Conservation (phyloP, 2,888 invertebrate species). For the Drosophila borborema region DNA sequence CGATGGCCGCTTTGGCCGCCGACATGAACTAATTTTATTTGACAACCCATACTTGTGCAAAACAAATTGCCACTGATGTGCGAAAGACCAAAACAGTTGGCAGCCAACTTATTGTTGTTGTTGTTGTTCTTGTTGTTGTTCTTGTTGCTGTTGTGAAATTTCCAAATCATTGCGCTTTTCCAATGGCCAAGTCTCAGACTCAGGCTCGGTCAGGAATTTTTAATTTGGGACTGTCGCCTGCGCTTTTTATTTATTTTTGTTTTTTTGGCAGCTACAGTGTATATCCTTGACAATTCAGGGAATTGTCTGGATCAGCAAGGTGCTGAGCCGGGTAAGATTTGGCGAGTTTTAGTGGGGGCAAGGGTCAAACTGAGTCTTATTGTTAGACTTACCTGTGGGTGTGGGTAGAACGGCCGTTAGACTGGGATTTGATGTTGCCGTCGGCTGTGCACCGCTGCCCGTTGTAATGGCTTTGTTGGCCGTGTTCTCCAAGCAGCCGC, state of each 20-base stretch:
- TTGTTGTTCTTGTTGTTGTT: constrained; percentile 38
- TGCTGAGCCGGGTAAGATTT: constrained; percentile 30
- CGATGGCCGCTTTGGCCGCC: constrained; percentile 57
- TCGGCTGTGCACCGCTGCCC: constrained; percentile 54
- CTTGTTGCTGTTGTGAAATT: constrained; percentile 74
- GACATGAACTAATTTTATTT: constrained; percentile 83
- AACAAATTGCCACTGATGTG: constrained; percentile 84
- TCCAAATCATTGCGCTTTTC: constrained; percentile 83
- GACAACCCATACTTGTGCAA: constrained; percentile 84
- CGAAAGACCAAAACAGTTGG: constrained; percentile 80
- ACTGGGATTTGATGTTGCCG: constrained; percentile 48
- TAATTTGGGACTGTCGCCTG: constrained; percentile 28
- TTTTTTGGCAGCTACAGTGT: constrained; percentile 11
- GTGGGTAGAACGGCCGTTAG: constrained; percentile 55
- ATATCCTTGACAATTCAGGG: constrained; percentile 71
- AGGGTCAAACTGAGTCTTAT: background rate
- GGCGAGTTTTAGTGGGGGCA: background rate
- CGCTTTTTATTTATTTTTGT: background rate
- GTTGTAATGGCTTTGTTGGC: constrained; percentile 25
- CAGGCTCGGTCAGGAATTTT: constrained; percentile 27
- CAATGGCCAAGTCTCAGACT: constrained; percentile 52
- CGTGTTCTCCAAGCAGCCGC: constrained; percentile 38
- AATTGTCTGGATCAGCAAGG: constrained; percentile 44
- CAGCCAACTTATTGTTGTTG: constrained; percentile 46
- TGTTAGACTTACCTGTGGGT: constrained; percentile 64